phyloP scores from a whole-genome alignment of 2,888 invertebrate species.

The Nesidiocoris tenuis region DNA sequence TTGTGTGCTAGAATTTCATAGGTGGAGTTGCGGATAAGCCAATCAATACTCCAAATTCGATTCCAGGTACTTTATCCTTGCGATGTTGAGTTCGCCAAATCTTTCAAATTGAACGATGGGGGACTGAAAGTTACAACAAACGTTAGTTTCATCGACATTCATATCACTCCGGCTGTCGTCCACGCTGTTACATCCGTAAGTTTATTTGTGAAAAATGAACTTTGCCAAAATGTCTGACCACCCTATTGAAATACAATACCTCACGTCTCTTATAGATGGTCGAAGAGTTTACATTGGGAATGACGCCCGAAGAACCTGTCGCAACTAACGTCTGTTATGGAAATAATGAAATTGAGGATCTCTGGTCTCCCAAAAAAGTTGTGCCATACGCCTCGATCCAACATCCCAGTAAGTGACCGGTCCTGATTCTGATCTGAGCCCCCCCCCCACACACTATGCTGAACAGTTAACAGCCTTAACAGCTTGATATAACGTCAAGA shows the following conservation, averaged over 20 bases:
- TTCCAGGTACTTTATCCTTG: constrained; percentile 64
- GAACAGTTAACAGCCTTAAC: no score
- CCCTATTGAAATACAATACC: no score
- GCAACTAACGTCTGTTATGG: constrained; percentile 46
- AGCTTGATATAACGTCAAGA: no score
- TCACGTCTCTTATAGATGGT: constrained; percentile 56
- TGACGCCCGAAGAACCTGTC: constrained; percentile 51
- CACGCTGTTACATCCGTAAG: constrained; percentile 60
- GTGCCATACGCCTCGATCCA: constrained; percentile 53
- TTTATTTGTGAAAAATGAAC: no score
- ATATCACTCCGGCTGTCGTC: constrained; percentile 70
- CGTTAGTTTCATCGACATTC: constrained; percentile 68
- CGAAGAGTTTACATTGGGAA: constrained; percentile 55
- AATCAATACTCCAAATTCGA: no score
- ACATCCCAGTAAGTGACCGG: constrained; percentile 49
- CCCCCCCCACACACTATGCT: no score
- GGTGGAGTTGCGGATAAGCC: no score
- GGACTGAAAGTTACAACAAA: constrained; percentile 66
- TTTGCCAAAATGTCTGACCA: no score
- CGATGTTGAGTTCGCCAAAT: constrained; percentile 68
- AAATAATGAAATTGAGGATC: constrained; percentile 59
- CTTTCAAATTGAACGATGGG: constrained; percentile 64
- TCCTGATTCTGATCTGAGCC: no score
- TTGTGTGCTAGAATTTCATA: no score
- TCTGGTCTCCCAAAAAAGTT: constrained; percentile 72